Conservation (phyloP, 1,140 invertebrate genomes). For the Zaprionus davidi region DNA sequence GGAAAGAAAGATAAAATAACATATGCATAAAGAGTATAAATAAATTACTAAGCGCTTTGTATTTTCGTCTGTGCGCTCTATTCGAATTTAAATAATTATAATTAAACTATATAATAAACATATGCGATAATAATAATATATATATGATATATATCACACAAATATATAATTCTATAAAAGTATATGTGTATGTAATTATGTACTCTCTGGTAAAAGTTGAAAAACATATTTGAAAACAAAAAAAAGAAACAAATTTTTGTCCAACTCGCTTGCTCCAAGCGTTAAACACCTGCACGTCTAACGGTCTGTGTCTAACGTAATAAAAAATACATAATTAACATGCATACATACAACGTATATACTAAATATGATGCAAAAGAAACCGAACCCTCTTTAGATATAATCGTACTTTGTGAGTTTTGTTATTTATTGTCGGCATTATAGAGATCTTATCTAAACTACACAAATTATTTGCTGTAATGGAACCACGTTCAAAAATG, state of each 20-base stretch:
- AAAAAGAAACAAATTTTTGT: slow-evolving; percentile 12
- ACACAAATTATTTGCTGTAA: slow-evolving; percentile 78
- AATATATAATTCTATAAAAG: slow-evolving; percentile 14
- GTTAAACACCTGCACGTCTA: slow-evolving; percentile 52
- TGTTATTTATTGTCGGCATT: slow-evolving; percentile 82
- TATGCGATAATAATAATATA: slow-evolving; percentile 53
- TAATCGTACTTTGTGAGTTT: slow-evolving; percentile 80
- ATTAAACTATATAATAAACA: slow-evolving; percentile 61
- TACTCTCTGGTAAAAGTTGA: slow-evolving; percentile 36
- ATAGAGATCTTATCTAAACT: slow-evolving; percentile 73
- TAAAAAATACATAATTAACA: slow-evolving; percentile 17
- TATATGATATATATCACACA: slow-evolving; percentile 31
- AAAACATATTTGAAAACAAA: slow-evolving; percentile 7
- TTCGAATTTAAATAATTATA: slow-evolving; percentile 81
- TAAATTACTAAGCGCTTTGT: slow-evolving; percentile 71
- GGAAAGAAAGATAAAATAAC: slow-evolving; percentile 20
- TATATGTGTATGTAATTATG: slow-evolving; percentile 45
- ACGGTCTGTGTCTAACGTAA: slow-evolving; percentile 53
- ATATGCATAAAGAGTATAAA: slow-evolving; percentile 24
- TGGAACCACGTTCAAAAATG: slow-evolving; percentile 63
- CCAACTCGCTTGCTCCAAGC: slow-evolving; percentile 17
- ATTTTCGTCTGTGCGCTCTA: slow-evolving; percentile 69
- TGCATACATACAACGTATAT: slow-evolving; percentile 30
- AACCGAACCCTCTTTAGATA: slow-evolving; percentile 57
- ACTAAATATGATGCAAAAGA: slow-evolving; percentile 45